Base-by-base conservation (phyloP, 2,888 invertebrate species). In the Eupithecia abbreviata region DNA sequence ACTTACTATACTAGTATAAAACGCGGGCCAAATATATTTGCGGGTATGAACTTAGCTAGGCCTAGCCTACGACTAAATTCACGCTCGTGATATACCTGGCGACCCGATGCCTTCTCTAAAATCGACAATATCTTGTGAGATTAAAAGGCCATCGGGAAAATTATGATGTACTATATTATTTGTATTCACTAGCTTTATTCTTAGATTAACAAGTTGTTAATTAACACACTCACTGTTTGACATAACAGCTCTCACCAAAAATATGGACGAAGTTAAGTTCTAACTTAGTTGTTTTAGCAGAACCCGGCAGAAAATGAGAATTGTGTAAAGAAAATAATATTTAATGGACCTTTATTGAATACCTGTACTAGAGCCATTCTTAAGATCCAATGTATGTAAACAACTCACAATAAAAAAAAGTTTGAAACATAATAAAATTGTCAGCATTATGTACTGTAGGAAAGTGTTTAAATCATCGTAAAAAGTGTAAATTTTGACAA, bases 141-240 rank as follows among this genome's bases (percentile, higher is more conserved):
- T 65, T 74, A 71, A 49, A 76, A 79, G 81, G 80, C 77, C 74
- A 77, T 74, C 78, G 77, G 78, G 75, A 71, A 62, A 76, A 67
- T 77, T 77, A 77, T 51, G 67, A 58, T 86, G 84, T 87, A 87
- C 88, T 89, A 90, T 88, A 79, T 45, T n/a, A 68, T 86, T 90
- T 90, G 89, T 92, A 93, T 90, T 93, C 90, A 90, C 87, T 93
- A 94, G 93, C 90, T 93, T 93, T 92, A 94, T 89, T 88, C 82
- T 85, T 90, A 89, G 85, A 86, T 85, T 85, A 86, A 86, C 84
- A 85, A 82, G 66, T 75, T 87, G 91, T 93, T 90, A 91, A 94
- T 95, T 95, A 94, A 95, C 95, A 95, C 94, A 94, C 89, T 95
- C 94, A 95, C 95, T 94, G 95, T 95, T 95, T 94, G 86, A 86